Evolutionary conservation across 2,113 vertebrate species (phyloP), one percentile per base, ranked within the genome.

Genomic region (Siniperca knerii): DNA sequence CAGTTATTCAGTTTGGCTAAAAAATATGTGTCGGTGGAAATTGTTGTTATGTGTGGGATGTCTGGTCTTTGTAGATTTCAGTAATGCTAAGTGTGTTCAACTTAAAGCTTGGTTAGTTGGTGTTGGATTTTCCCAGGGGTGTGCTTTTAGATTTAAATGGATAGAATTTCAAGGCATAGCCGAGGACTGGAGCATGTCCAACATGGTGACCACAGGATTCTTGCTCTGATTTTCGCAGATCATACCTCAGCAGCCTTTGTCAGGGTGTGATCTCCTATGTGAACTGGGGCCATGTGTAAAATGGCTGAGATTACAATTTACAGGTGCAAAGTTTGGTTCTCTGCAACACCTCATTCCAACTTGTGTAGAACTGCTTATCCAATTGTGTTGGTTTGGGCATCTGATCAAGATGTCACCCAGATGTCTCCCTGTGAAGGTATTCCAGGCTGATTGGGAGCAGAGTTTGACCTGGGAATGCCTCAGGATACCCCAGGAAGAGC

Each of bases 401-500:
- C 40, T 74, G 76, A 83, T 80, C 25, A 13, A 90, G 82, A 66
- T 79, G 72, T 85, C 85, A 69, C 40, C 77, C 73, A 54, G 11
- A 75, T 60, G 68, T 86, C 72, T 89, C 66, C 60, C 50, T 50
- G 57, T 82, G n/a, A 7, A 71, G 75, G 81, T 35, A 77, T 46
- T 74, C 60, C 35, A 61, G 46, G 29, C 29, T 29, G 29, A 29
- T 29, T 29, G 29, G 29, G 29, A 29, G 29, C 1, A 29, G 29
- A 29, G 29, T 29, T 52, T 73, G 75, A 83, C 58, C 70, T 33
- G 21, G 64, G 46, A 73, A 64, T 0, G 25, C 70, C 72, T 76
- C 42, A 4, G 71, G 75, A 58, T 75, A 60, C 73, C 83, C n/a
- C 65, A 72, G 86, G 77, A 76, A 67, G 54, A 60, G 80, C 74